These are phyloP conservation scores for Halictus rubicundus DNA, from an alignment of 1,140 invertebrate genomes.

Conservation along the genomic window DNA sequence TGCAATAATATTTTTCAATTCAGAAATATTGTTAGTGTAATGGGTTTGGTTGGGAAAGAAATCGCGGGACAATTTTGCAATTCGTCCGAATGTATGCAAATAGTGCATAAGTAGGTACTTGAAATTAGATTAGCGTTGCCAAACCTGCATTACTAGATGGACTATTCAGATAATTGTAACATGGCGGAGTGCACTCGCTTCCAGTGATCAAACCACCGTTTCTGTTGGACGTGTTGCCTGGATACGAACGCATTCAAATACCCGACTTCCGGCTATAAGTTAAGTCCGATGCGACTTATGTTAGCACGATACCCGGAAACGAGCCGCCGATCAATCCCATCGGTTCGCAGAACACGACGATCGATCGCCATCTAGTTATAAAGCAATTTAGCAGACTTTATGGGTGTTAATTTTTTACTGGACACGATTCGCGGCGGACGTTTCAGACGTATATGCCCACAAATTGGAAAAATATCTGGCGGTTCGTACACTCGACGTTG, in stretches of 20 bases:
- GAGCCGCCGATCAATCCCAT: slow-evolving; percentile 14
- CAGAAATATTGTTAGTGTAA: too few species aligned
- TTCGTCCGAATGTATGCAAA: too few species aligned
- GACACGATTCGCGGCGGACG: not conserved
- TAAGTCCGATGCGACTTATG: slow-evolving; percentile 49
- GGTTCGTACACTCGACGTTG: not conserved
- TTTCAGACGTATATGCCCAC: not conserved
- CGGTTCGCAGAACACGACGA: slow-evolving; percentile 16
- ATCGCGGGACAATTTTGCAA: too few species aligned
- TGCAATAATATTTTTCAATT: too few species aligned
- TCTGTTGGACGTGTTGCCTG: slow-evolving; percentile 53
- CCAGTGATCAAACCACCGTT: slow-evolving; percentile 43
- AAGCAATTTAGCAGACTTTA: not conserved
- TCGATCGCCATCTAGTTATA: slow-evolving; percentile 2
- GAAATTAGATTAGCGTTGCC: too few species aligned
- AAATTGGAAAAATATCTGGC: not conserved
- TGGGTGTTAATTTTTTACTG: not conserved
- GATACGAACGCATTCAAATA: slow-evolving; percentile 55
- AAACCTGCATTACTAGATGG: too few species aligned
- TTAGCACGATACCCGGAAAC: slow-evolving; percentile 41
- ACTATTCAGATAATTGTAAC: not conserved
- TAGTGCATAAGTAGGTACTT: too few species aligned
- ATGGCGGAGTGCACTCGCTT: not conserved
- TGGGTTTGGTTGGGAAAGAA: too few species aligned
- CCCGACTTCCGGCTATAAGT: slow-evolving; percentile 45